Conservation (phyloP, 2,888 invertebrate species). For the Erpobdella octoculata region DNA sequence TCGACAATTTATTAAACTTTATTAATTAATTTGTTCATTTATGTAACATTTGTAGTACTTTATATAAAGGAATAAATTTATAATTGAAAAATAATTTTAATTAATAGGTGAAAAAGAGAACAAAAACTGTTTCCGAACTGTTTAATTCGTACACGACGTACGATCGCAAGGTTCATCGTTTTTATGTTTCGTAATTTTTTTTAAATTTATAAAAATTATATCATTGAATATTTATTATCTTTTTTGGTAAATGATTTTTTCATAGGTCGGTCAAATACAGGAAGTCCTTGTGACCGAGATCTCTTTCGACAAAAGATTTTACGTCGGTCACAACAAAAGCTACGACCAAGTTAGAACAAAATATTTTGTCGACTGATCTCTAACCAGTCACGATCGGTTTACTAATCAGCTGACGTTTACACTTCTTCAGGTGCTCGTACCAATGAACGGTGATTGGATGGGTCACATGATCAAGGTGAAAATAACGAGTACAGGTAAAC, state of each 20-base stretch:
- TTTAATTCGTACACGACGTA: slow-evolving; percentile 83
- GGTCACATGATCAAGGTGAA: slow-evolving; percentile 74
- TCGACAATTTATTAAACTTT: neutral
- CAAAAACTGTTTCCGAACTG: slow-evolving; percentile 75
- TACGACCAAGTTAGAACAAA: slow-evolving; percentile 69
- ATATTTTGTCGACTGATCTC: neutral
- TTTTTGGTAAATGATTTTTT: neutral
- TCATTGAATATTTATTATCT: neutral
- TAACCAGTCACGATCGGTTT: neutral
- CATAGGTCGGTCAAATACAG: slow-evolving; percentile 59
- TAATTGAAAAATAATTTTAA: neutral
- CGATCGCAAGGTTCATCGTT: slow-evolving; percentile 53
- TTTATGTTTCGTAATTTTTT: neutral
- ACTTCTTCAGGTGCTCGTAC: slow-evolving; percentile 63
- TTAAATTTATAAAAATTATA: neutral
- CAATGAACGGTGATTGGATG: slow-evolving; percentile 68
- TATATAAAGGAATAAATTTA: neutral
- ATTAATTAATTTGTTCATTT: neutral
- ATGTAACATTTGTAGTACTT: neutral
- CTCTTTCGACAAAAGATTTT: slow-evolving; percentile 80
- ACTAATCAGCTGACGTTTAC: neutral
- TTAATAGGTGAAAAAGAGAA: slow-evolving; percentile 73
- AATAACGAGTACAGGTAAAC: slow-evolving; percentile 57
- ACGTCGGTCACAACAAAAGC: slow-evolving; percentile 85
- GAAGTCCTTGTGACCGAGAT: slow-evolving; percentile 83